Base-by-base conservation (phyloP, 1,140 invertebrate genomes). In the Drosophila lacteicornis region DNA sequence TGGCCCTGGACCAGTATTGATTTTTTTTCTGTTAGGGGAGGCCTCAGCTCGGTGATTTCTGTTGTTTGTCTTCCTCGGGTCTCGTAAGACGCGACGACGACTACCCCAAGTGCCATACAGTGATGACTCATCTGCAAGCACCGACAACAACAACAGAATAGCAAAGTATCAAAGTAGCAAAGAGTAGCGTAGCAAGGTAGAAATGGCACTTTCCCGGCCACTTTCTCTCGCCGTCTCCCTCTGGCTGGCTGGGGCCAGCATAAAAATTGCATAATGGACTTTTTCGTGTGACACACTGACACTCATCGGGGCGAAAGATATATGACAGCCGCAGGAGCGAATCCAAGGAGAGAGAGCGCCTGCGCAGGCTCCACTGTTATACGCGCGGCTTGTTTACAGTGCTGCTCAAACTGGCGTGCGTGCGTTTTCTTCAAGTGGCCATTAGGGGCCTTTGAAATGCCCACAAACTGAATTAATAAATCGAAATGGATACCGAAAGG, bases 211-310 rank as follows among this genome's bases (percentile, higher is more conserved):
- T 90, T 88, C 84, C 88, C 85, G 81, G 36, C 13, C 69, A 87
- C 83, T 87, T 90, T 88, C 84, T 88, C 85, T 84, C 57, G 61
- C 60, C 76, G 38, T 33, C 74, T 58, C 75, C 15, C 62, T 76
- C 53, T 19, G 66, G 15, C 68, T 19, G 7, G 65, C 8, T 30
- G 19, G 4, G 40, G 42, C 22, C 66, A 90, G 74, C 86, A 88
- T 88, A 90, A 85, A 90, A 88, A 90, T 88, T 88, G 85, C 85
- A 88, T 88, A 88, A 88, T 88, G 84, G 62, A 62, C 50, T 79
- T 63, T 75, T 62, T 66, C 30, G 25, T 62, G 69, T 88, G 85
- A 90, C 85, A 90, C 85, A 88, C 86, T 88, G 85, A 88, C 85
- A 88, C 85, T 88, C 76, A 76, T 88, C 83, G 73, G 49, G 15